phyloP scores from a whole-genome alignment of 1,140 invertebrate species.

The Trialeurodes vaporariorum region DNA sequence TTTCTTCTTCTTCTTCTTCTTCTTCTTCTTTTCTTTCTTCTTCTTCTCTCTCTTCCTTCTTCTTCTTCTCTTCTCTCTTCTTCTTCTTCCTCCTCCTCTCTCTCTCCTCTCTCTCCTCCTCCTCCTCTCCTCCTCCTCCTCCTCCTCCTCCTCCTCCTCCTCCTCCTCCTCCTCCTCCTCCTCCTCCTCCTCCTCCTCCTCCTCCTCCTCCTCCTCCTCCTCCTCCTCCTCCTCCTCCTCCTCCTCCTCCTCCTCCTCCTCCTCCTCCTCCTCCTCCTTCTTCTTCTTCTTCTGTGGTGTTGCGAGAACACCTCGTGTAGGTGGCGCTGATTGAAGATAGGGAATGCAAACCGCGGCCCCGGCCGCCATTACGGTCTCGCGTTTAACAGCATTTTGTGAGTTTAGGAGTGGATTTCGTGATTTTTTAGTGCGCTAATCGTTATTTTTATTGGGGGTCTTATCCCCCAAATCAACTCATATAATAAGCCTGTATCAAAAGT shows the following conservation, averaged over 20 bases:
- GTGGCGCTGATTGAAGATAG: too few relatives aligned
- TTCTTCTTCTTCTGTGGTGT: too few relatives aligned
- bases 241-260: slow-evolving; percentile 9
- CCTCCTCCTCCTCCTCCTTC: slow-evolving; percentile 9
- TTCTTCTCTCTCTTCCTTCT: not conserved
- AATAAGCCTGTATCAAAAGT: too few relatives aligned
- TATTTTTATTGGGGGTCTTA: not conserved
- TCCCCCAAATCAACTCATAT: not conserved
- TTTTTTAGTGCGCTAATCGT: too few relatives aligned
- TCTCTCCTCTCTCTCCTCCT: not conserved
- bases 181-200: slow-evolving; percentile 2
- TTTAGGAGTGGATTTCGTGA: too few relatives aligned
- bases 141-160: slow-evolving; percentile 2
- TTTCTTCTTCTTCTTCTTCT: not conserved
- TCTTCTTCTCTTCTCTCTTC: slow-evolving; percentile 6
- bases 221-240: slow-evolving; percentile 9
- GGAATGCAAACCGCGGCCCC: slow-evolving; percentile 2
- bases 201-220: slow-evolving; percentile 9
- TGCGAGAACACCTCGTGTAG: too few relatives aligned
- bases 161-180: not conserved
- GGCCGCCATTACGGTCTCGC: too few relatives aligned
- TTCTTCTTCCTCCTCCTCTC: slow-evolving; percentile 7
- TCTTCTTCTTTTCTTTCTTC: not conserved
- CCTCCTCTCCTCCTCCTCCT: not conserved
- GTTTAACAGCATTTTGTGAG: too few relatives aligned